phyloP scores from a whole-genome alignment of 2,113 vertebrate genomes.

The Arizona elegans region DNA sequence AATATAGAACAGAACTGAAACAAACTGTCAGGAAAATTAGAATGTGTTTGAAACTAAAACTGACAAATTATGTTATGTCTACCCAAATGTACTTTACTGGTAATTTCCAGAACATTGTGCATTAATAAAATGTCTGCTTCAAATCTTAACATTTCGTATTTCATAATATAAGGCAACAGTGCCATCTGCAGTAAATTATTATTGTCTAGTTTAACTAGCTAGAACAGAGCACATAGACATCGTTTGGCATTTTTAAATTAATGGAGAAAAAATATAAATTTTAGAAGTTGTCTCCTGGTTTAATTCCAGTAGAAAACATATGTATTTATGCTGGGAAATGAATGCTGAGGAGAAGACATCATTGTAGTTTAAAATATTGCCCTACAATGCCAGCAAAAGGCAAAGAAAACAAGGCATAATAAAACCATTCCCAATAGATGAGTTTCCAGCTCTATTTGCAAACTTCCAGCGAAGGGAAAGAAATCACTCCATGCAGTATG shows the following conservation, averaged over 20 bases:
- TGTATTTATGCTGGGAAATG: not conserved
- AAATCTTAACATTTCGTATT: slow-evolving; percentile 4
- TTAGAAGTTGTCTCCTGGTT: not conserved
- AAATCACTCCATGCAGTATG: not conserved
- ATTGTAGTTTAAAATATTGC: not conserved
- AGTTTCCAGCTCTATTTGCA: not conserved
- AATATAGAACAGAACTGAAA: not conserved
- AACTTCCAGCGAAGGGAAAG: not conserved
- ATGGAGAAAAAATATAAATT: not conserved
- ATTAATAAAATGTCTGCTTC: slow-evolving; percentile 24
- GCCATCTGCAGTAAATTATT: slow-evolving; percentile 63
- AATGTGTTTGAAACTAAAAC: not conserved
- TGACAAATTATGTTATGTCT: slow-evolving; percentile 1
- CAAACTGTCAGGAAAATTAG: not conserved
- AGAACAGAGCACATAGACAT: not conserved
- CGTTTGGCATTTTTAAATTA: not conserved
- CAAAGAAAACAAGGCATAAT: not conserved
- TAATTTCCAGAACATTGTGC: slow-evolving; percentile 27
- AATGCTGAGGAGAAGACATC: no score
- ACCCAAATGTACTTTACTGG: not conserved
- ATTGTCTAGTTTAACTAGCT: slow-evolving; percentile 19
- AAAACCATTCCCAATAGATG: not conserved
- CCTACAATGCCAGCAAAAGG: not conserved
- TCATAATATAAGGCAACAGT: slow-evolving; percentile 50
- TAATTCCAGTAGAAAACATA: not conserved